A percentile compares a stretch with the other conserved stretches of the same genome.
phyloP scores from a whole-genome alignment of 2,797 vertebrate species.

The Rhinoraja longicauda region DNA sequence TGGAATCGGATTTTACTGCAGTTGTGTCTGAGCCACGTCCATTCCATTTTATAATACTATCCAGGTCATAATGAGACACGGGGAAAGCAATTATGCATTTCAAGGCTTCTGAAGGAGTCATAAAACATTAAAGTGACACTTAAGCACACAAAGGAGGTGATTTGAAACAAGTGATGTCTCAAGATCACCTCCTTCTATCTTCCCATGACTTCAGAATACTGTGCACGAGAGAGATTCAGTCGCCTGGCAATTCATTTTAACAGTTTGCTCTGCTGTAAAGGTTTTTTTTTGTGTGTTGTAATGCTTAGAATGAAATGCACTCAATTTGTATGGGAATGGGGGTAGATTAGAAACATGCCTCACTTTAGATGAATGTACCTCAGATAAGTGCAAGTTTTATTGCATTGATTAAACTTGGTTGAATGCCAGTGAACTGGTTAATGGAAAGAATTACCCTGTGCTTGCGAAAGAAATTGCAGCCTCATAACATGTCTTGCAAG shows the following conservation, averaged over 20 bases:
- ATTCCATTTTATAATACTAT: background rate
- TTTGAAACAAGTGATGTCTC: background rate
- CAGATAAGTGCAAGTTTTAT: background rate
- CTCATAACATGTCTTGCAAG: background rate
- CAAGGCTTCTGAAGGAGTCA: background rate
- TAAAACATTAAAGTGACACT: background rate
- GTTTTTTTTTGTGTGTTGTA: background rate
- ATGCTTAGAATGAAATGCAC: background rate
- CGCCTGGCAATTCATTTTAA: conserved; percentile 1
- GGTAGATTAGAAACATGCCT: background rate
- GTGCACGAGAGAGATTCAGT: background rate
- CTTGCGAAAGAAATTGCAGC: background rate
- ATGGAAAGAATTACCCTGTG: background rate
- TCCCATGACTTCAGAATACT: background rate
- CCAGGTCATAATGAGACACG: conserved; percentile 8
- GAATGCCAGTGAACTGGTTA: background rate
- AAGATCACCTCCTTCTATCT: background rate
- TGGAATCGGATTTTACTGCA: background rate
- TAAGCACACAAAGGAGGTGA: background rate
- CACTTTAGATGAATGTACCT: background rate
- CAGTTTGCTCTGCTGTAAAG: background rate
- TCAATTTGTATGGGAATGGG: background rate
- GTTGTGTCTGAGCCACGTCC: background rate
- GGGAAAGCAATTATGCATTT: conserved; percentile 4
- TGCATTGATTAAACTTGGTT: background rate